Percentiles rank a stretch among this genome's conserved stretches.
phyloP scores from a whole-genome alignment of 2,888 invertebrate species.

The Brachyptera putata region DNA sequence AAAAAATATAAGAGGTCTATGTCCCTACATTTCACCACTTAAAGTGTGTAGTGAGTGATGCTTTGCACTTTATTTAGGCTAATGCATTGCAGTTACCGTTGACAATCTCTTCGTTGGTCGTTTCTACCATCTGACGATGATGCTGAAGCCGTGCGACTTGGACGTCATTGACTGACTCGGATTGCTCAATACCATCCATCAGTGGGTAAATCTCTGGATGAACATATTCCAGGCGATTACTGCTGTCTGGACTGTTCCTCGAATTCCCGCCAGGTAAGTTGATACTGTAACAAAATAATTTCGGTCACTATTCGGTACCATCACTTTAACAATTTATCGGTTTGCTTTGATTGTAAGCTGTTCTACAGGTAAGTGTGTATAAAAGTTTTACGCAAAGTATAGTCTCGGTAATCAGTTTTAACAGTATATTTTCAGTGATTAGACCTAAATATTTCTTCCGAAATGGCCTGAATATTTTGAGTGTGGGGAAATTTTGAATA shows the following conservation, averaged over 20 bases:
- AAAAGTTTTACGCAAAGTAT: too few species aligned
- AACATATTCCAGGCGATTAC: conserved; percentile 24
- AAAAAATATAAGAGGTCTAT: too few species aligned
- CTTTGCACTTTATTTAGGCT: too few species aligned
- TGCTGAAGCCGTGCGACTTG: conserved; percentile 35
- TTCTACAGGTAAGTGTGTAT: too few species aligned
- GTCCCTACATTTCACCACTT: not conserved
- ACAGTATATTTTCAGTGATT: too few species aligned
- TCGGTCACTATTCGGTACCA: too few species aligned
- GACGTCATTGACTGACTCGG: conserved; percentile 34
- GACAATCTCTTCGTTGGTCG: conserved; percentile 8
- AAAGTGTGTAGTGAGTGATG: not conserved
- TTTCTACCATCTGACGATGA: conserved; percentile 29
- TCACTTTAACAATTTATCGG: too few species aligned
- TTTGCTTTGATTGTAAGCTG: too few species aligned
- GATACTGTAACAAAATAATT: conserved; percentile 17
- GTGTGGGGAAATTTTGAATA: too few species aligned
- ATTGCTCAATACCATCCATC: conserved; percentile 19
- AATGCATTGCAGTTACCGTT: conserved; percentile 15
- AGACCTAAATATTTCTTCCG: too few species aligned
- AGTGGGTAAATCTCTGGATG: conserved; percentile 15
- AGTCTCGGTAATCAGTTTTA: too few species aligned
- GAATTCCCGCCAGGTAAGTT: conserved; percentile 27
- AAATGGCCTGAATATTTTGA: too few species aligned
- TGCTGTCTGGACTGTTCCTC: conserved; percentile 17